A percentile compares a stretch with the other conserved stretches of the same genome.
phyloP scores from a whole-genome alignment of 1,140 invertebrate genomes.

The Tetranychus cinnabarinus region DNA sequence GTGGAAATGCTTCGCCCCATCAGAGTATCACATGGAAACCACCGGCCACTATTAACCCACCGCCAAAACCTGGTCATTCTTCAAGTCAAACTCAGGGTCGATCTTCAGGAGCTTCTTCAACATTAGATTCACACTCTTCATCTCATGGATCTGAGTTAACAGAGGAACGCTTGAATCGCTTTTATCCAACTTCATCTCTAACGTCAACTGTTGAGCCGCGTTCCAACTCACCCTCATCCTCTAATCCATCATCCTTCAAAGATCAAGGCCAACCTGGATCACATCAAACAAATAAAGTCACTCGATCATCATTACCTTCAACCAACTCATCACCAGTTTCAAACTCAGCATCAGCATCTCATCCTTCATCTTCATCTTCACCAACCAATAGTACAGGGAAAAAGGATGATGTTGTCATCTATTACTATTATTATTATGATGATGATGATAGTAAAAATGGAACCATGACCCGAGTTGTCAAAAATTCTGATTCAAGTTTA shows the following conservation, averaged over 20 bases:
- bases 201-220: background rate
- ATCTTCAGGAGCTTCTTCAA: background rate
- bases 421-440: conserved; percentile 12
- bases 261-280: too few relatives aligned
- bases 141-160: background rate
- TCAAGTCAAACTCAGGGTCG: background rate
- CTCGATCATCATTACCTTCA: background rate
- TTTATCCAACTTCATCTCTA: background rate
- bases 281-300: too few relatives aligned
- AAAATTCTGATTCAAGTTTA: background rate
- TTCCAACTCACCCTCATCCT: background rate
- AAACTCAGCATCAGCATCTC: too few relatives aligned
- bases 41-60: conserved; percentile 3
- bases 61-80: background rate
- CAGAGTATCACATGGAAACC: conserved; percentile 8
- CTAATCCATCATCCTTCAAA: background rate
- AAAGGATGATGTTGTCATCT: conserved; percentile 11
- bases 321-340: background rate
- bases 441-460: conserved; percentile 7
- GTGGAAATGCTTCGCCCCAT: background rate
- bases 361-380: background rate
- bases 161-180: background rate
- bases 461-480: background rate
- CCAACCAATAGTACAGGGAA: background rate
- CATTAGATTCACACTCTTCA: background rate